phyloP scores from a whole-genome alignment of 1,140 invertebrate species.

The Colletes latitarsis region DNA sequence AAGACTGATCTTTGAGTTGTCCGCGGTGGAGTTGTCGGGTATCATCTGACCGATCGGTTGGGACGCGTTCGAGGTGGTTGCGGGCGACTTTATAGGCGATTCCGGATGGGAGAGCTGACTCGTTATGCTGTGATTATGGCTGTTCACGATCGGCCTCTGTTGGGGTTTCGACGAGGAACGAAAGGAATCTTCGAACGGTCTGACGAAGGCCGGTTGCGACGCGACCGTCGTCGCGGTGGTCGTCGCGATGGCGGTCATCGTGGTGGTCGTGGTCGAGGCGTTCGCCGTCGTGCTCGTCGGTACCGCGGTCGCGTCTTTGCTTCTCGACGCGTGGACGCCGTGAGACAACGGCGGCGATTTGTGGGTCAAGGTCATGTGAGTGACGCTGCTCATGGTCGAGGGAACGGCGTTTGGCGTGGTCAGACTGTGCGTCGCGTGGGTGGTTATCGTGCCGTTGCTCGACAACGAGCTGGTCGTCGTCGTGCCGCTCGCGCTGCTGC shows the following conservation, averaged over 20 bases:
- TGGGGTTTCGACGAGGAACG: constrained; percentile 70
- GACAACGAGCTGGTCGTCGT: constrained; percentile 57
- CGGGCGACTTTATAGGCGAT: constrained; percentile 42
- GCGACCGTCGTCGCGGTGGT: constrained; percentile 27
- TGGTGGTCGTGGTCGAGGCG: constrained; percentile 23
- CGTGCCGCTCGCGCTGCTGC: constrained; percentile 31
- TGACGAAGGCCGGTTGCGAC: constrained; percentile 76
- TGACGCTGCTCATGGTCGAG: constrained; percentile 53
- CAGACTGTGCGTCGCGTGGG: constrained; percentile 65
- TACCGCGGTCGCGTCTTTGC: constrained; percentile 53
- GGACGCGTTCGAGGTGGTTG: constrained; percentile 18
- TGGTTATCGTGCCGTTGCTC: constrained; percentile 66
- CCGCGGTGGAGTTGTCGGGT: constrained; percentile 50
- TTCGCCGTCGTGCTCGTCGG: constrained; percentile 44
- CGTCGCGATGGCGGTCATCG: constrained; percentile 44
- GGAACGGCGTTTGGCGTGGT: constrained; percentile 56
- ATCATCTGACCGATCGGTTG: constrained; percentile 52
- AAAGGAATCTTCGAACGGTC: constrained; percentile 81
- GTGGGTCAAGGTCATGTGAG: constrained; percentile 45
- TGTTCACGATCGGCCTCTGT: constrained; percentile 66
- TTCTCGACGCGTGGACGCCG: constrained; percentile 46
- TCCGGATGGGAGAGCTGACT: constrained; percentile 71
- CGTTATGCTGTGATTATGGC: constrained; percentile 65
- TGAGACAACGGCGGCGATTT: constrained; percentile 67
- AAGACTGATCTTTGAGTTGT: constrained; percentile 35